Percentiles rank a stretch among this genome's conserved stretches.
Conservation (phyloP, 2,888 invertebrate species). For the Agriotes lineatus region DNA sequence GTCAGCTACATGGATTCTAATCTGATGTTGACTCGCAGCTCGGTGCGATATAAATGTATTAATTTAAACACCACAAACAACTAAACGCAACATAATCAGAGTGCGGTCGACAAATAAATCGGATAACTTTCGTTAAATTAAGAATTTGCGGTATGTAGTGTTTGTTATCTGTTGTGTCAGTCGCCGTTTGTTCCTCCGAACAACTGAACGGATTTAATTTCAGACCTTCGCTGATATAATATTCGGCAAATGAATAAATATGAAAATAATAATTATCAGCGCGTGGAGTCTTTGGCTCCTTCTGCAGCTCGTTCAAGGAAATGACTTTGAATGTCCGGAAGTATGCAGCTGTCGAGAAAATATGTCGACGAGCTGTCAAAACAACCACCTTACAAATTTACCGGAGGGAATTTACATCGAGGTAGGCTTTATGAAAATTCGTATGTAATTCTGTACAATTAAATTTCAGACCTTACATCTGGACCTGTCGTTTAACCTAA, state of each 20-base stretch:
- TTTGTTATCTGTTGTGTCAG: slow-evolving; percentile 40
- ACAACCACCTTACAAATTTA: slow-evolving; percentile 60
- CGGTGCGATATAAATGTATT: slow-evolving; percentile 36
- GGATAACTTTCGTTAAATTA: slow-evolving; percentile 39
- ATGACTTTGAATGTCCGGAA: slow-evolving; percentile 36
- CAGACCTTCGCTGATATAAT: slow-evolving; percentile 29
- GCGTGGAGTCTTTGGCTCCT: slow-evolving; percentile 26
- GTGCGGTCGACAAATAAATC: slow-evolving; percentile 33
- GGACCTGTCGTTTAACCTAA: slow-evolving; percentile 74
- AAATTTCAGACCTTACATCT: slow-evolving; percentile 72
- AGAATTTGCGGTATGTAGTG: slow-evolving; percentile 37
- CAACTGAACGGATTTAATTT: slow-evolving; percentile 37
- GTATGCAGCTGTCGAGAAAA: slow-evolving; percentile 42
- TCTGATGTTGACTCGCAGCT: slow-evolving; percentile 38
- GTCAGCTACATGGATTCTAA: slow-evolving; percentile 38
- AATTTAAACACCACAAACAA: slow-evolving; percentile 38
- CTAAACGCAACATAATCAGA: slow-evolving; percentile 34
- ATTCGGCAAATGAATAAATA: slow-evolving; percentile 28
- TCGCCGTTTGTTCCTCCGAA: slow-evolving; percentile 30
- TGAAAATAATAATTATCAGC: slow-evolving; percentile 3
- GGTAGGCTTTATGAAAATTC: slow-evolving; percentile 54
- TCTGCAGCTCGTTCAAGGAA: slow-evolving; percentile 18
- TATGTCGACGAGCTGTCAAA: slow-evolving; percentile 40
- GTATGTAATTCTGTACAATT: slow-evolving; percentile 33
- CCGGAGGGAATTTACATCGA: slow-evolving; percentile 64